Base-by-base conservation (phyloP, 2,888 invertebrate genomes). In the Aspidiotus destructor region DNA sequence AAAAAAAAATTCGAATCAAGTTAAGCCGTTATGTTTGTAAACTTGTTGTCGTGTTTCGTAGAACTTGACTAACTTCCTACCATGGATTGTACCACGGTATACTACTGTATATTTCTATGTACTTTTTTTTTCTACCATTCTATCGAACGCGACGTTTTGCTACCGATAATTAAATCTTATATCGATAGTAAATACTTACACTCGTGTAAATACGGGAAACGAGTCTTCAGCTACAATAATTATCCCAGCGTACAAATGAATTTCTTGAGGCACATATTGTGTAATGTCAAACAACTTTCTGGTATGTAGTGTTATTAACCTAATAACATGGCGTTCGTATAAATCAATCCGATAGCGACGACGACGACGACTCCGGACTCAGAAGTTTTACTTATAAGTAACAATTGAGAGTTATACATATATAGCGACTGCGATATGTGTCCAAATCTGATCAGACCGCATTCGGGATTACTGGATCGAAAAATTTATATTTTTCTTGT, bases 281-380 rank as follows among this genome's bases (percentile, higher is more conserved):
- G 55, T 64, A 55, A 64, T 64, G 64, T 64, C 64, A 55, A 42
- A 64, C 64, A 64, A 64, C 42, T 41, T 55, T 53, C 54, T 55
- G 64, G 64, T 64, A 64, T 64, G 54, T 64, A 64, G 55, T 64
- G 64, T 64, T 64, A 64, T 64, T 64, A 64, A 64, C 64, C 64
- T 42, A 55, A 55, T 64, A 64, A 64, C 41, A 52, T 55, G 53
- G 64, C 64, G 53, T 41, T 48, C 15, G 64, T 64, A 64, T 64
- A 55, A 62, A 62, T 62, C 62, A 62, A 62, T 17, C 62, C 53
- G 62, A 52, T 52, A 40, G 40, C 62, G 16, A 57, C 57, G 42
- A 28, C 28, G 28, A 28, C 28, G 28, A 28, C 28, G 28, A 28
- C 28, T 28, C 28, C 28, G 28, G 28, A 28, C 28, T 28, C 28